Conservation (phyloP, 2,888 invertebrate genomes). For the Carpatolechia fugitivella region DNA sequence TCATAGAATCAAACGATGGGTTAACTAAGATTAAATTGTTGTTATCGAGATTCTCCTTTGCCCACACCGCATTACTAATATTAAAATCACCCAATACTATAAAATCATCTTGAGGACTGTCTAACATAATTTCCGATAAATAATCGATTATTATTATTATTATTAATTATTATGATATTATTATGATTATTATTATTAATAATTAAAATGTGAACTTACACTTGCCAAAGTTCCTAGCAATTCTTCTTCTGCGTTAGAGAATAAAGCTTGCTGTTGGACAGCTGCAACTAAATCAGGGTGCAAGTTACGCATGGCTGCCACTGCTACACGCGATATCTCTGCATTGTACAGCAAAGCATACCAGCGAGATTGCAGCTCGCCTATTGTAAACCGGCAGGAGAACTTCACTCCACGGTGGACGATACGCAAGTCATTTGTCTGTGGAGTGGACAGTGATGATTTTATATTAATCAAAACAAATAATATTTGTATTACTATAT, state of each 20-base stretch:
- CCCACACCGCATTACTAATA: too few species aligned
- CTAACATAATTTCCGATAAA: too few species aligned
- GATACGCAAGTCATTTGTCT: slow-evolving; percentile 87
- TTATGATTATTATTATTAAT: too few species aligned
- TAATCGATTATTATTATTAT: too few species aligned
- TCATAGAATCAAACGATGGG: too few species aligned
- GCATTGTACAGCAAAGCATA: slow-evolving; percentile 96
- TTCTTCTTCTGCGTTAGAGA: slow-evolving; percentile 93
- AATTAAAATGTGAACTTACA: slow-evolving; percentile 51
- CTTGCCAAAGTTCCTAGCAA: slow-evolving; percentile 89
- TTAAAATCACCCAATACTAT: too few species aligned
- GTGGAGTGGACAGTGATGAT: slow-evolving; percentile 26
- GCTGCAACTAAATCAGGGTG: slow-evolving; percentile 94
- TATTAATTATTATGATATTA: too few species aligned
- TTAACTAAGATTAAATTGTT: too few species aligned
- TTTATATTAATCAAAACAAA: too few species aligned
- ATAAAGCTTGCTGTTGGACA: slow-evolving; percentile 93
- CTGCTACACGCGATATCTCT: slow-evolving; percentile 93
- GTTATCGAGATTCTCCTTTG: too few species aligned
- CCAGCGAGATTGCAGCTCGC: slow-evolving; percentile 97
- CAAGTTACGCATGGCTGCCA: slow-evolving; percentile 95
- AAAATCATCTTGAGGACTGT: too few species aligned
- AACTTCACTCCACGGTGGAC: slow-evolving; percentile 96
- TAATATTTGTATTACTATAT: too few species aligned
- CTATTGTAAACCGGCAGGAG: slow-evolving; percentile 95